phyloP scores from a whole-genome alignment of 2,888 invertebrate species.

The Empis livida region DNA sequence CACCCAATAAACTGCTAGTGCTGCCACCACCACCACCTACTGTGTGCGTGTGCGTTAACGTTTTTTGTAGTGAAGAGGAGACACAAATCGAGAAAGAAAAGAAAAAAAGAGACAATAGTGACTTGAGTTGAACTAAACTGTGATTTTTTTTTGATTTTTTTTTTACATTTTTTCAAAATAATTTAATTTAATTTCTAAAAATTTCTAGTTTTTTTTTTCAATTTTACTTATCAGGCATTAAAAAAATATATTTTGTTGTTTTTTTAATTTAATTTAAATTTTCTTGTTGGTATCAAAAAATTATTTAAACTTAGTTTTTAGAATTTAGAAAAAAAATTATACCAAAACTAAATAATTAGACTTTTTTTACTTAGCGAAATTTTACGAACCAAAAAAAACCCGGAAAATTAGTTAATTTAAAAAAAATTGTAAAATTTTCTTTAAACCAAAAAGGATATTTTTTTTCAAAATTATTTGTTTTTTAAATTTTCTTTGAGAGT shows the following conservation, averaged over 20 bases:
- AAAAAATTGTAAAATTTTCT: too few relatives aligned
- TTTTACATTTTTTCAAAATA: slow-evolving; percentile 12
- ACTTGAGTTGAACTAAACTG: slow-evolving; percentile 31
- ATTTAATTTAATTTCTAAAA: neutral
- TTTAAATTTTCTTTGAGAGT: slow-evolving; percentile 11
- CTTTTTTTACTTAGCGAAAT: too few relatives aligned
- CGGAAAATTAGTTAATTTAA: too few relatives aligned
- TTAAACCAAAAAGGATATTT: too few relatives aligned
- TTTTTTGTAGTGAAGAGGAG: neutral
- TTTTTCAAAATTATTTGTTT: slow-evolving; percentile 10
- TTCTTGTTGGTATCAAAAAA: too few relatives aligned
- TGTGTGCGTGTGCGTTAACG: neutral
- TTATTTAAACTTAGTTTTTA: too few relatives aligned
- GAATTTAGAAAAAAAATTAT: too few relatives aligned
- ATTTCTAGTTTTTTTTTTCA: neutral
- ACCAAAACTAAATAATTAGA: too few relatives aligned
- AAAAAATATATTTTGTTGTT: too few relatives aligned
- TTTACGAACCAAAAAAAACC: too few relatives aligned
- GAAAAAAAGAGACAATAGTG: slow-evolving; percentile 40
- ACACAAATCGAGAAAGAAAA: slow-evolving; percentile 34
- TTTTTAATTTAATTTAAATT: too few relatives aligned
- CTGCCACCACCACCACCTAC: slow-evolving; percentile 27
- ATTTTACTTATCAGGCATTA: too few relatives aligned
- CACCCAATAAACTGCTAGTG: slow-evolving; percentile 33
- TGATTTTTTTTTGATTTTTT: slow-evolving; percentile 9